Base-by-base conservation (phyloP, 1,140 invertebrate genomes). In the Conopomorpha cramerella region DNA sequence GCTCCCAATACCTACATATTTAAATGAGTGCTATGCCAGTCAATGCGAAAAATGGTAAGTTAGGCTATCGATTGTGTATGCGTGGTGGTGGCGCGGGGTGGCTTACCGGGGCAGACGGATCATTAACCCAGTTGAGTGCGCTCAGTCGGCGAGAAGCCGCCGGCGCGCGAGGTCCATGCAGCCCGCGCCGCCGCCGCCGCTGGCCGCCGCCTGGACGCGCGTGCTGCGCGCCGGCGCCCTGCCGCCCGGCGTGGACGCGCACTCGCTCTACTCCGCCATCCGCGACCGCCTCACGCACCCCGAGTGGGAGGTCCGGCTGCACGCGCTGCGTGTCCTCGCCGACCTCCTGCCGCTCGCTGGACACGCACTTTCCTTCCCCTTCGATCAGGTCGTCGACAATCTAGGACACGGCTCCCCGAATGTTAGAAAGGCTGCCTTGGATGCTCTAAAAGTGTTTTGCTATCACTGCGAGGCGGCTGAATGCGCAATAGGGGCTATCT, bases 221-320 rank as follows among this genome's bases (percentile, higher is more conserved):
- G 83, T 91, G 39, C 79, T 89, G 32, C 60, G 81, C 56, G 84
- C 80, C 33, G 77, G 79, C 23, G 73, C 79, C 19, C 52, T 85
- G 11, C 83, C 83, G 26, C 80, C 82, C 11, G 83, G 85, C 36
- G 77, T 88, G 12, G 83, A 89, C 53, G 79, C 83, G 0, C 61
- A 67, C 27, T 67, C 80, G 30, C 81, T 89, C 29, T 90, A 89
- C 51, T 50, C 78, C 8, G 87, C 87, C 38, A 83, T 91, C 46
- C 78, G 82, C 14, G 83, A 85, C 30, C 79, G 89, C 23, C 74
- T 91, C n/a, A 80, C 81, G 23, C 86, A 90, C 64, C 87, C 88
- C 0, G 89, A 91, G 65, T 88, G 88, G 84, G 87, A 90, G 61
- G 88, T 91, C 11, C 80, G 90, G 2, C 85, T 90, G 29, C 88